A percentile compares a stretch with the other conserved stretches of the same genome.
Evolutionary conservation across 1,140 invertebrate species (phyloP).

Genomic region (Rhizoglyphus robini): DNA sequence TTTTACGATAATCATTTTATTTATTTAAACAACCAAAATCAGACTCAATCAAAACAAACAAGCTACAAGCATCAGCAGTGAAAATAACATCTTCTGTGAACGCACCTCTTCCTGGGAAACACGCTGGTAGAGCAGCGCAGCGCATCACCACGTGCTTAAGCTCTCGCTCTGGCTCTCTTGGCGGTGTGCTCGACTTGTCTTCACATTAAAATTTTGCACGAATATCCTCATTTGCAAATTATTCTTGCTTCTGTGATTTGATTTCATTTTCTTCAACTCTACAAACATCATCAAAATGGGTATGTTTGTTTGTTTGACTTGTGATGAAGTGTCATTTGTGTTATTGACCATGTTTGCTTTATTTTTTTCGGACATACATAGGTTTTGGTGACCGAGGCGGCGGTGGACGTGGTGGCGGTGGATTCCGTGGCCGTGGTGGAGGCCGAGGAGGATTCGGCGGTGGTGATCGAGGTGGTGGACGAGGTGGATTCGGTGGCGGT

Average conservation of each 20-base stretch:
- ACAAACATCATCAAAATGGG: not conserved
- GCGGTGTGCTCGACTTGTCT: not conserved
- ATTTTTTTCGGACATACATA: not conserved
- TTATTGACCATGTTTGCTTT: not conserved
- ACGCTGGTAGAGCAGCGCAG: not conserved
- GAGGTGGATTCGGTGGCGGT: constrained; percentile 2
- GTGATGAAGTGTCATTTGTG: not conserved
- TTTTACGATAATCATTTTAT: too few species aligned
- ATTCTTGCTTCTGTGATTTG: not conserved
- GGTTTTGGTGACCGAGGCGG: constrained; percentile 3
- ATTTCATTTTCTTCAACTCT: not conserved
- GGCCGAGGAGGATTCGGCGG: not conserved
- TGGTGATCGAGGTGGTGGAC: constrained; percentile 22
- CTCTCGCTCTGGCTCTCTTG: not conserved
- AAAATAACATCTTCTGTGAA: too few species aligned
- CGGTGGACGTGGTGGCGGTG: not conserved
- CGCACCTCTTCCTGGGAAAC: too few species aligned
- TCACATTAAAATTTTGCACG: not conserved
- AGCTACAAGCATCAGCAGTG: too few species aligned
- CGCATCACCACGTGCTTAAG: not conserved
- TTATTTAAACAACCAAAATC: too few species aligned
- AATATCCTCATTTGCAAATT: too few species aligned
- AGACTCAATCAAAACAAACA: too few species aligned
- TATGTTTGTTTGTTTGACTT: not conserved
- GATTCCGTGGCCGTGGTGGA: not conserved